Evolutionary conservation across 2,797 vertebrate genomes (phyloP).

Genomic region (Alectoris magna): DNA sequence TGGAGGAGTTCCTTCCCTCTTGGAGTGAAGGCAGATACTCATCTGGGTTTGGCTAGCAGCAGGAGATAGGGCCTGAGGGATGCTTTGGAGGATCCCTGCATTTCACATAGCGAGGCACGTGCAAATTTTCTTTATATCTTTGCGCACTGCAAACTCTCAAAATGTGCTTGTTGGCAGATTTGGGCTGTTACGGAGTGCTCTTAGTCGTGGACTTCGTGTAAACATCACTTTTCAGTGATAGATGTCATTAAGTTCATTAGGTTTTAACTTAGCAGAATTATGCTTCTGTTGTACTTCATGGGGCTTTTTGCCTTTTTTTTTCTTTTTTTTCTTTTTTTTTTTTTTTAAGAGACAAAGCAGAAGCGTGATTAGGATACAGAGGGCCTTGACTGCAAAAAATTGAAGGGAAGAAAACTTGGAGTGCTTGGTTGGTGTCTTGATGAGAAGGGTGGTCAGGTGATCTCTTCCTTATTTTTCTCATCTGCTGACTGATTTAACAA

Average conservation of each 20-base stretch:
- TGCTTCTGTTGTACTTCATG: too few species aligned
- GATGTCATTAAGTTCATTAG: background rate
- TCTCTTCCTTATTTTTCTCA: background rate
- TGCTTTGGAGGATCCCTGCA: background rate
- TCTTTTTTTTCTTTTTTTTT: background rate
- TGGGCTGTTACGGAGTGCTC: background rate
- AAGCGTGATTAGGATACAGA: background rate
- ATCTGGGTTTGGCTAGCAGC: background rate
- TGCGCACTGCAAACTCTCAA: background rate
- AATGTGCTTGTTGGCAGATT: background rate
- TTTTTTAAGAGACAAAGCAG: background rate
- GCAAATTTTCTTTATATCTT: background rate
- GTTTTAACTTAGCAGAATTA: background rate
- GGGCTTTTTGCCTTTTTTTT: too few species aligned
- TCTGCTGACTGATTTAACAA: background rate
- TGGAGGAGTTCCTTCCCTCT: background rate
- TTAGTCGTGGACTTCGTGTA: background rate
- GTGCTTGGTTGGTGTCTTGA: background rate
- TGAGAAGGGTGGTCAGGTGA: background rate
- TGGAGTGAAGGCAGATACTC: background rate
- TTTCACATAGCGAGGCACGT: accelerated
- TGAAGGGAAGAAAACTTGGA: background rate
- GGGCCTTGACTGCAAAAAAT: background rate
- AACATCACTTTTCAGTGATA: background rate
- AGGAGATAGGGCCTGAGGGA: background rate